Conservation (phyloP, 2,113 vertebrate genomes). For the Calypte anna region DNA sequence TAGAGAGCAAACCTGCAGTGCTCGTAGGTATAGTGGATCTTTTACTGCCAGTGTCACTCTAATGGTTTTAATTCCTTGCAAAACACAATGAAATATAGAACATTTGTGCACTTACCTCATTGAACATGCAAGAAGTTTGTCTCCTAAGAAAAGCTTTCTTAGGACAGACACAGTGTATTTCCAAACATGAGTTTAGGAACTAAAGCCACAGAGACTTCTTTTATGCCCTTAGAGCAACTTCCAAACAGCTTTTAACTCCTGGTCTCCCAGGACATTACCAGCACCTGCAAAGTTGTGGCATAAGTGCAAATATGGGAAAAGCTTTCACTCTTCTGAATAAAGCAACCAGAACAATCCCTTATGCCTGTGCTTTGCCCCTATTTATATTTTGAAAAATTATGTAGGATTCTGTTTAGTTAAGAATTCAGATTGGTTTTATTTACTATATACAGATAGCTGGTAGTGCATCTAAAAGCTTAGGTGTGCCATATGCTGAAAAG, state of each 20-base stretch:
- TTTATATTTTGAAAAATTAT: background rate
- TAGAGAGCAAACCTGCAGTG: background rate
- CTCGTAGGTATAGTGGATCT: background rate
- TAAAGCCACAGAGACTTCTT: constrained; percentile 62
- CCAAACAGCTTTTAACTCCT: constrained; percentile 71
- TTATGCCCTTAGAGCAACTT: constrained; percentile 47
- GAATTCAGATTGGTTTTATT: background rate
- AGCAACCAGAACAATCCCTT: background rate
- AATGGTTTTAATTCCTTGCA: background rate
- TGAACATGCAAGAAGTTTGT: constrained; percentile 60
- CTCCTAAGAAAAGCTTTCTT: constrained; percentile 37
- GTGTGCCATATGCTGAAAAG: accelerated
- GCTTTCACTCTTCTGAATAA: background rate
- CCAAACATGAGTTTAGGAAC: constrained; percentile 36
- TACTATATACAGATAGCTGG: background rate
- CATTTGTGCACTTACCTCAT: constrained; percentile 53
- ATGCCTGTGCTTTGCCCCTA: background rate
- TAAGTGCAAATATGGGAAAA: background rate
- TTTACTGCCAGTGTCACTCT: background rate
- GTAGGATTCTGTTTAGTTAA: background rate
- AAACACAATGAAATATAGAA: background rate
- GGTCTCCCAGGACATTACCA: constrained; percentile 19
- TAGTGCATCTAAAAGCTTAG: background rate
- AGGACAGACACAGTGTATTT: constrained; percentile 57
- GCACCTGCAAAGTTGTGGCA: accelerated